A percentile compares a stretch with the other conserved stretches of the same genome.
Conservation (phyloP, 1,140 invertebrate species). For the Listronotus bonariensis region DNA sequence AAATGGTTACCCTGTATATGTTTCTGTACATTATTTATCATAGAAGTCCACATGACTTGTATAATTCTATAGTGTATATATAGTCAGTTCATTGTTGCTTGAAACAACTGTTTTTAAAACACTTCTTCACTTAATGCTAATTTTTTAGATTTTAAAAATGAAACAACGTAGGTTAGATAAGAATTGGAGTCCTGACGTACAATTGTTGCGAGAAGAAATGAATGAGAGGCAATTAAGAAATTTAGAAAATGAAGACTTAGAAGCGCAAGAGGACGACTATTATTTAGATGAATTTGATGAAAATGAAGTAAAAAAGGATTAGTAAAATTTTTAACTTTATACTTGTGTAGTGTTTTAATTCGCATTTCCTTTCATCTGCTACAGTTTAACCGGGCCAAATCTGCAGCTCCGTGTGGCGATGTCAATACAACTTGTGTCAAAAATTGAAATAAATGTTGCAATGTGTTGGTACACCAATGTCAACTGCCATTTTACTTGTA, state of each 20-base stretch:
- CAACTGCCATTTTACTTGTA: too few relatives aligned
- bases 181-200: constrained; percentile 44
- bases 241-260: not conserved
- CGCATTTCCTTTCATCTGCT: not conserved
- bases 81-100: too few relatives aligned
- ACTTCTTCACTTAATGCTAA: not conserved
- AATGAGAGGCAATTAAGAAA: constrained; percentile 14
- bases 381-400: too few relatives aligned
- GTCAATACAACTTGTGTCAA: too few relatives aligned
- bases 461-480: too few relatives aligned
- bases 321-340: not conserved
- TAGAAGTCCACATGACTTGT: too few relatives aligned
- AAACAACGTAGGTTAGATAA: constrained; percentile 35
- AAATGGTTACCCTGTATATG: too few relatives aligned
- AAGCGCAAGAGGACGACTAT: constrained; percentile 39
- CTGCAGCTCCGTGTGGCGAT: too few relatives aligned
- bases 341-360: not conserved
- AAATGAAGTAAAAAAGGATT: not conserved
- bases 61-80: too few relatives aligned
- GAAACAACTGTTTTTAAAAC: too few relatives aligned
- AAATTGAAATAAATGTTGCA: too few relatives aligned
- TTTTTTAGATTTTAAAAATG: constrained; percentile 36
- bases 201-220: constrained; percentile 40
- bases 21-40: too few relatives aligned
- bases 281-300: constrained; percentile 35